Percentiles rank a stretch among this genome's conserved stretches.
Conservation (phyloP, 1,140 invertebrate genomes). For the Drosophila repleta region DNA sequence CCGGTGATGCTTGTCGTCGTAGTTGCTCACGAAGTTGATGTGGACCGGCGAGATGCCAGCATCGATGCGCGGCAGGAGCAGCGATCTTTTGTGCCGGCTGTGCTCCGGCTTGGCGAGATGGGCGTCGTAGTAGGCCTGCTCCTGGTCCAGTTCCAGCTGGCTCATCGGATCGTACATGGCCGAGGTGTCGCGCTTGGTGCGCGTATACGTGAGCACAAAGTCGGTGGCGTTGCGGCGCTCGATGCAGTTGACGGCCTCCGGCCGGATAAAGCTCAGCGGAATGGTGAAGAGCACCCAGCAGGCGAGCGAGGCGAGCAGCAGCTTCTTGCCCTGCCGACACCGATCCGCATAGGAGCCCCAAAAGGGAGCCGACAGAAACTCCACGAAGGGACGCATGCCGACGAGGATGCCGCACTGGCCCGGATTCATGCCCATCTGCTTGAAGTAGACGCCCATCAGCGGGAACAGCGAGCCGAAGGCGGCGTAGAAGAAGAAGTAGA, state of each 20-base stretch:
- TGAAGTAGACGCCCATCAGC: conserved; percentile 99
- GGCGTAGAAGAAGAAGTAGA: conserved; percentile 99
- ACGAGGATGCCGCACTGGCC: conserved; percentile 96
- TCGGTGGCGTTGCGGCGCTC: conserved; percentile 89
- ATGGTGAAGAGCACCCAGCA: conserved; percentile 99
- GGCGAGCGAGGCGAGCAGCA: conserved; percentile 95
- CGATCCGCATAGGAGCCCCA: conserved; percentile 98
- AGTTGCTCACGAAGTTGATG: conserved; percentile 92
- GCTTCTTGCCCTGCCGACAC: conserved; percentile 93
- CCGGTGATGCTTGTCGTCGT: conserved; percentile 89
- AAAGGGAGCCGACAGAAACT: conserved; percentile 98
- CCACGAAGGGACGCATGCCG: conserved; percentile 97
- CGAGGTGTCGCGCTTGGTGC: conserved; percentile 71
- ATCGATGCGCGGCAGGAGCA: conserved; percentile 74
- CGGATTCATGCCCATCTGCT: conserved; percentile 99
- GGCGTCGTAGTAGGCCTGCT: conserved; percentile 30
- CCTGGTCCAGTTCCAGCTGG: conserved; percentile 29
- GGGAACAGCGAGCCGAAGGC: conserved; percentile 99
- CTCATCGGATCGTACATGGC: conserved; percentile 53
- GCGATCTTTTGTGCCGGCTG: conserved; percentile 66
- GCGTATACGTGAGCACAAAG: conserved; percentile 74
- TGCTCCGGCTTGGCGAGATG: conserved; percentile 51
- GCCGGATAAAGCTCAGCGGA: conserved; percentile 97
- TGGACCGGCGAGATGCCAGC: conserved; percentile 90
- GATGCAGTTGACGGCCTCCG: conserved; percentile 94